Evolutionary conservation across 2,113 vertebrate species (phyloP).

Genomic region (Neogobius melanostomus): DNA sequence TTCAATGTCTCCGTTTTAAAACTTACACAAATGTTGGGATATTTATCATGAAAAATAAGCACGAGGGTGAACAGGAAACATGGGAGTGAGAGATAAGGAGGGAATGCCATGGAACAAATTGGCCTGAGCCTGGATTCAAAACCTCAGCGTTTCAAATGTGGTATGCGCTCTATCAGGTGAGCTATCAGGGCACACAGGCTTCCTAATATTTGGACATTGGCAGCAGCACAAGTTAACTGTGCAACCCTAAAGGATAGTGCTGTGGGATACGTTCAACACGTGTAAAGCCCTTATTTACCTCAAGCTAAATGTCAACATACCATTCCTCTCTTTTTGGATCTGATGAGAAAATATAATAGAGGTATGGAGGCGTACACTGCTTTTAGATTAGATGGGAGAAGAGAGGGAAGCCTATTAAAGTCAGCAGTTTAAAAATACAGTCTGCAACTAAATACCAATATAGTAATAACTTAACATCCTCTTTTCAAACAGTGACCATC

Average conservation of each 20-base stretch:
- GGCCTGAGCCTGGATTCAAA: conserved; percentile 4
- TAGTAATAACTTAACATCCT: conserved; percentile 3
- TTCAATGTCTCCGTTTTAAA: neutral
- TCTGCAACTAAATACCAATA: neutral
- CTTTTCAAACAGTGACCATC: conserved; percentile 6
- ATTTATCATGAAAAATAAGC: too few species aligned
- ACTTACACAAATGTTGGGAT: neutral
- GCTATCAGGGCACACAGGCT: neutral
- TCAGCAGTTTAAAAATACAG: neutral
- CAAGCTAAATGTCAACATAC: conserved; percentile 1
- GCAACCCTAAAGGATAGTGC: neutral
- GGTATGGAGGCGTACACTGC: neutral
- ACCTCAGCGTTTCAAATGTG: conserved; percentile 5
- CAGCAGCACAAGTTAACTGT: neutral
- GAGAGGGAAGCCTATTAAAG: neutral
- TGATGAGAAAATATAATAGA: neutral
- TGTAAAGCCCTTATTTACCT: neutral
- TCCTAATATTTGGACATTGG: neutral
- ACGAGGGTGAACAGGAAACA: neutral
- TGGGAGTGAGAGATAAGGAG: conserved; percentile 2
- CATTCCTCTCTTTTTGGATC: neutral
- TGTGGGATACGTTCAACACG: neutral
- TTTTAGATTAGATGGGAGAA: neutral
- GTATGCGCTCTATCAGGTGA: conserved; percentile 6
- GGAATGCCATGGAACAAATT: conserved; percentile 6